Evolutionary conservation across 2,888 invertebrate genomes (phyloP), one percentile per base, ranked within the genome.

Genomic region (Flexamia atlantica): DNA sequence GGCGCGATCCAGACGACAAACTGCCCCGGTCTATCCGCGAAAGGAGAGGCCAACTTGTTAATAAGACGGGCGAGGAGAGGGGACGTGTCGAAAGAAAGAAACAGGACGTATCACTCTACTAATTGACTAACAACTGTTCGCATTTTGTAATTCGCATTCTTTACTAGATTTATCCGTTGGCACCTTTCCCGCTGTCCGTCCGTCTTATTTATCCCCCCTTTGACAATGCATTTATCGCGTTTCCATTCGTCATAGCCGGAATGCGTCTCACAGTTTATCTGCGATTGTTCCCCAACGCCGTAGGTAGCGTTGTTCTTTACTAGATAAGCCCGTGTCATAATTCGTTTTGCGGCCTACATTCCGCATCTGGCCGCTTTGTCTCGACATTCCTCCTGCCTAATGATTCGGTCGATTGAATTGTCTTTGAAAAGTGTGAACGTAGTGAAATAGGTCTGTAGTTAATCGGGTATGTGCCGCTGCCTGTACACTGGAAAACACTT

Each of bases 121-220:
- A 76, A 76, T 76, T 76, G 76, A 46, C 50, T 28, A 40, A 76
- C 76, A 76, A 76, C 76, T 76, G 76, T 76, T 76, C 20, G 25
- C 76, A 28, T 76, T 76, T 76, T 76, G 76, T 76, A 76, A 76
- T 76, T 76, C 76, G 76, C 76, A 76, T 76, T 76, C 76, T 46
- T 9, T 28, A 4, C 25, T 76, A 76, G 76, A 76, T 42, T 76
- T 76, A 76, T 76, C 76, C 46, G 5, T 25, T 76, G 76, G 42
- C 72, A 72, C 72, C 72, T 40, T 40, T 36, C 72, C 72, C 40
- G 40, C 72, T 40, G 72, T 72, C 72, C 42, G 72, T 72, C 72
- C 5, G 3, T 28, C 28, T 64, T 64, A 64, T 64, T 60, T 60
- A 60, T 60, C 60, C 64, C 23, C 23, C 20, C 30, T 64, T 64